These are phyloP conservation scores for Ophiodon elongatus DNA, from an alignment of 2,113 vertebrate species.

Conservation along the genomic window DNA sequence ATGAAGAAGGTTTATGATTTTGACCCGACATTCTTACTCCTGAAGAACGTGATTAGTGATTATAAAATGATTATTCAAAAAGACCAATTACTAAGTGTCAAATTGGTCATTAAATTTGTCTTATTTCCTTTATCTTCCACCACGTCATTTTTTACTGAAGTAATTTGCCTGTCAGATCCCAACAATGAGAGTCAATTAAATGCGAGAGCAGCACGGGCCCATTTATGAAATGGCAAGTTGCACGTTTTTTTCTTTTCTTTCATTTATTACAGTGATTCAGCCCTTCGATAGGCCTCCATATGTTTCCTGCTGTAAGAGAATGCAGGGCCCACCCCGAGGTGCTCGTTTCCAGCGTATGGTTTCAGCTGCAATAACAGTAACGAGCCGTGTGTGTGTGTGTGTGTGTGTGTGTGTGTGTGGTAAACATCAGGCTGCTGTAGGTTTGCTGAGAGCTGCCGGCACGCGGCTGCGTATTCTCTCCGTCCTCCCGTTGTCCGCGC, in stretches of 20 bases:
- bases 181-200: slow-evolving; percentile 29
- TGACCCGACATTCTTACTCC: not conserved
- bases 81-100: slow-evolving; percentile 5
- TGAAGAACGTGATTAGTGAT: not conserved
- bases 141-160: slow-evolving; percentile 18
- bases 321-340: not conserved
- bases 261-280: slow-evolving; percentile 18
- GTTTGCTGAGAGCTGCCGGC: slow-evolving; percentile 20
- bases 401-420: slow-evolving; percentile 26
- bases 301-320: slow-evolving; percentile 33
- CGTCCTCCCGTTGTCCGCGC: not conserved
- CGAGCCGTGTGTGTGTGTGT: slow-evolving; percentile 13
- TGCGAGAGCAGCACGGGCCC: not conserved
- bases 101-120: slow-evolving; percentile 18
- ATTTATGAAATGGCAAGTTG: slow-evolving; percentile 1
- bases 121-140: slow-evolving; percentile 7
- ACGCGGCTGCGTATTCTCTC: slow-evolving; percentile 22
- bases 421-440: slow-evolving; percentile 14
- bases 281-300: slow-evolving; percentile 28
- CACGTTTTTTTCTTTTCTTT: too few relatives aligned
- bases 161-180: slow-evolving; percentile 3
- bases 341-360: slow-evolving; percentile 6
- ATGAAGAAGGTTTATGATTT: not conserved
- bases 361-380: slow-evolving; percentile 34
- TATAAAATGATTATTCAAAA: slow-evolving; percentile 21